Evolutionary conservation across 2,888 invertebrate species (phyloP).

Genomic region (Spatulosminthurus flaviceps): DNA sequence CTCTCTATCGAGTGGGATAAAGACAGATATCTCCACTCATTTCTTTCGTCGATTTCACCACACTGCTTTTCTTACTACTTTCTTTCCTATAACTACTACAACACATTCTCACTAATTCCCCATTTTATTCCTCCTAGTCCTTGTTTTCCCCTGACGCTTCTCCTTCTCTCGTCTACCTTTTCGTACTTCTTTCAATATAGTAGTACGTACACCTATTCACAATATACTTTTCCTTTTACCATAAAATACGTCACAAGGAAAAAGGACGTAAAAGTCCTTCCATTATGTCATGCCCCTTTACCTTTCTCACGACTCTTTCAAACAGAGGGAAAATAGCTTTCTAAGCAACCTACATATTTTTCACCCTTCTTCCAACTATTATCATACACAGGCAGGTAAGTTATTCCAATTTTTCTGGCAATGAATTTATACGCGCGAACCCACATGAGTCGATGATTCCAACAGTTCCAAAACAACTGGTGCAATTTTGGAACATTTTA

Average conservation of each 20-base stretch:
- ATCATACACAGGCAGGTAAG: too few species aligned
- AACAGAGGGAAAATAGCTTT: too few species aligned
- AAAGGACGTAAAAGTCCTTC: too few species aligned
- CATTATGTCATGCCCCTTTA: too few species aligned
- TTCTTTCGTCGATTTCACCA: conserved; percentile 34
- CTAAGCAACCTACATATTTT: too few species aligned
- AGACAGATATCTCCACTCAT: conserved; percentile 52
- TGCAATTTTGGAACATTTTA: neutral
- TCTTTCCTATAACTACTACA: conserved; percentile 25
- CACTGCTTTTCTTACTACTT: neutral
- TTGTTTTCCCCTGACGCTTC: conserved; percentile 45
- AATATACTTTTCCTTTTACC: neutral
- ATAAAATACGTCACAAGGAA: too few species aligned
- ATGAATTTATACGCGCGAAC: too few species aligned
- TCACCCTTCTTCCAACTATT: too few species aligned
- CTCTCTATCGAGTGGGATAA: conserved; percentile 32
- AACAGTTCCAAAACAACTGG: neutral
- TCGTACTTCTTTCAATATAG: neutral
- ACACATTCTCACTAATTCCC: conserved; percentile 47
- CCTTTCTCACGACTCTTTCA: too few species aligned
- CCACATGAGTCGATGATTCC: too few species aligned
- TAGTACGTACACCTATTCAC: neutral
- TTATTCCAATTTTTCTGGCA: too few species aligned
- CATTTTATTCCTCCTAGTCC: conserved; percentile 48
- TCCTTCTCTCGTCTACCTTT: conserved; percentile 18